Conservation (phyloP, 1,140 invertebrate species). For the Aphelinus atriplicis region DNA sequence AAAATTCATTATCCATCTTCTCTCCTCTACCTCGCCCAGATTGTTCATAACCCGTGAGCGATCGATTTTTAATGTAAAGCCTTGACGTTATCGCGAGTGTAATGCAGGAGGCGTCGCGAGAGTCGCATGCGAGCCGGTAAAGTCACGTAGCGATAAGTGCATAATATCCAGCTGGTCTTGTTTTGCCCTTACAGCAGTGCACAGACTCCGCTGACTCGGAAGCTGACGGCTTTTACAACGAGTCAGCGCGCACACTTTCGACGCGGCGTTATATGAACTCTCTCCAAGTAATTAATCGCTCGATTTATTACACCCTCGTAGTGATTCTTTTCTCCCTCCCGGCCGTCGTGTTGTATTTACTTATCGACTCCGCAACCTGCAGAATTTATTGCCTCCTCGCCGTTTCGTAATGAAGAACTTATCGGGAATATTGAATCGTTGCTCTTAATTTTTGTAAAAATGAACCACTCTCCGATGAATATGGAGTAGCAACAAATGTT, state of each 20-base stretch:
- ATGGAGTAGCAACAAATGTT: too few relatives aligned
- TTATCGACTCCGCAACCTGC: too few relatives aligned
- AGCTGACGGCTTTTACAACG: neutral
- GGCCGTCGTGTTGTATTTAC: too few relatives aligned
- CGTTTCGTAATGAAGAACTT: too few relatives aligned
- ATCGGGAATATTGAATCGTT: too few relatives aligned
- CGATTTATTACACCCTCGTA: slow-evolving; percentile 3
- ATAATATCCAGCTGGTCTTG: slow-evolving; percentile 27
- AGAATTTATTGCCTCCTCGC: too few relatives aligned
- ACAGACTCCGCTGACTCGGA: neutral
- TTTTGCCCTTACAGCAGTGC: neutral
- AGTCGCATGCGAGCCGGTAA: neutral
- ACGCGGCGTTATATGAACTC: neutral
- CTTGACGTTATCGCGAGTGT: too few relatives aligned
- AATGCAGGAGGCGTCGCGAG: neutral
- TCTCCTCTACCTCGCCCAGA: too few relatives aligned
- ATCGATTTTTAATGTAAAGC: neutral
- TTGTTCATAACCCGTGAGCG: too few relatives aligned
- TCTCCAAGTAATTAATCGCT: slow-evolving; percentile 25
- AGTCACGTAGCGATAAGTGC: slow-evolving; percentile 27
- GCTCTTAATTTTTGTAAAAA: too few relatives aligned
- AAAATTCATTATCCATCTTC: too few relatives aligned
- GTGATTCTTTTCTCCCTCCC: neutral
- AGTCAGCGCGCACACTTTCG: neutral
- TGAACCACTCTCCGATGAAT: too few relatives aligned